Base-by-base conservation (phyloP, 1,140 invertebrate species). In the Trinorchestia longiramus region DNA sequence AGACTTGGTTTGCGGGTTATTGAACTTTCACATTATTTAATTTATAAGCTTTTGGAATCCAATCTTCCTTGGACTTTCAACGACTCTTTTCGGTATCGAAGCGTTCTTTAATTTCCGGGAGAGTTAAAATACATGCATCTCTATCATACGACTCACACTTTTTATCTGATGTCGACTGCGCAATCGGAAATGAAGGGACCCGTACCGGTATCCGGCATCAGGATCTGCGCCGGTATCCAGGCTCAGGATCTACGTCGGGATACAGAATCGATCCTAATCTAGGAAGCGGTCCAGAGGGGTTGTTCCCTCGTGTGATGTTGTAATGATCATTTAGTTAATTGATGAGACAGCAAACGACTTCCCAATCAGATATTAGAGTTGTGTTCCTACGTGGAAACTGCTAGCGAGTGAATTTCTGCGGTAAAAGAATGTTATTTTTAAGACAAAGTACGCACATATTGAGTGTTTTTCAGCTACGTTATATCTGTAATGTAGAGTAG, bases 121-220 rank as follows among this genome's bases (percentile, higher is more conserved):
- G 88, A 90, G 88, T 90, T 90, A 90, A 90, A 90, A 90, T 90
- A 42, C 88, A 90, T 90, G 88, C 88, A 90, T 90, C 43, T 42
- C 41, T 90, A 90, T 90, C 88, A 41, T 90, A 41, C 28, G 88
- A 90, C 87, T 90, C 88, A 11, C 19, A 42, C 88, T 47, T 40
- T 94, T 94, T 94, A 94, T 94, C 92, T 94, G 92, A 94, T 94
- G 43, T 47, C 4, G 92, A 11, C 41, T 15, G 41, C 92, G 44
- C 92, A 94, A 94, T 94, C 92, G 92, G 92, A 94, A 94, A 94
- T 94, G 92, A 94, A 45, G 92, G 44, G 15, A 47, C 47, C 92
- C 92, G 92, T 43, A 11, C 44, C 6, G 92, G 41, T 91, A 91
- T 43, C 88, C 43, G 15, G 62, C 15, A 11, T 15, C 62, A 77